phyloP scores from a whole-genome alignment of 1,140 invertebrate genomes.

The Octopus bimaculoides region DNA sequence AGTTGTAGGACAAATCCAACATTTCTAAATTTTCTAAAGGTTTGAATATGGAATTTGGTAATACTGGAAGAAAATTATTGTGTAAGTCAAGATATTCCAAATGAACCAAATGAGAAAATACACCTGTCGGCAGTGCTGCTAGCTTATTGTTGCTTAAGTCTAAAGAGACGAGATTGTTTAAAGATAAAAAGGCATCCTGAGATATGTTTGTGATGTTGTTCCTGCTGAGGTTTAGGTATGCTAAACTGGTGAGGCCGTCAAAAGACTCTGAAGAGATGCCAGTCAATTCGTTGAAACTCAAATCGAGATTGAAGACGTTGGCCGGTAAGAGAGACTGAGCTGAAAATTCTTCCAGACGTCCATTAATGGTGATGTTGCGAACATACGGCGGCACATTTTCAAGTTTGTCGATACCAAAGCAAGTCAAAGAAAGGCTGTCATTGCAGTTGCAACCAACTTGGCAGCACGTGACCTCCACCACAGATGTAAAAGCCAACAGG shows the following conservation, averaged over 20 bases:
- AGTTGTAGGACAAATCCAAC: slow-evolving; percentile 31
- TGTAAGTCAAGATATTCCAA: slow-evolving; percentile 32
- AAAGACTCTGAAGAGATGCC: slow-evolving; percentile 20
- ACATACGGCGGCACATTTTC: neutral
- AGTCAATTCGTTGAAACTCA: slow-evolving; percentile 21
- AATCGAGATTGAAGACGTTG: slow-evolving; percentile 16
- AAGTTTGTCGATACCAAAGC: neutral
- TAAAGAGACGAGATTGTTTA: slow-evolving; percentile 20
- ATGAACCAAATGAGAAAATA: slow-evolving; percentile 25
- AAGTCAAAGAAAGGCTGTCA: neutral
- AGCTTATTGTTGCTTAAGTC: slow-evolving; percentile 36
- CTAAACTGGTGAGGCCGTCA: slow-evolving; percentile 11
- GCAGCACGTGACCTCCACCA: neutral
- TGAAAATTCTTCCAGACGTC: neutral
- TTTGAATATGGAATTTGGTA: slow-evolving; percentile 27
- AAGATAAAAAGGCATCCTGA: slow-evolving; percentile 16
- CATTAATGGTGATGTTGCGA: neutral
- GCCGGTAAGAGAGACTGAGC: neutral
- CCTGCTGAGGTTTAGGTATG: slow-evolving; percentile 23
- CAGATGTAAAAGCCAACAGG: neutral
- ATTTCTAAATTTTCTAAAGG: slow-evolving; percentile 24
- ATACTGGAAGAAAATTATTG: slow-evolving; percentile 28
- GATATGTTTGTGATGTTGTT: slow-evolving; percentile 22
- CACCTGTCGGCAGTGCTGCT: slow-evolving; percentile 8
- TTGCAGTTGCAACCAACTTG: neutral